These are phyloP conservation scores for Thelaira solivaga DNA, from an alignment of 2,888 invertebrate species.

Conservation along the genomic window DNA sequence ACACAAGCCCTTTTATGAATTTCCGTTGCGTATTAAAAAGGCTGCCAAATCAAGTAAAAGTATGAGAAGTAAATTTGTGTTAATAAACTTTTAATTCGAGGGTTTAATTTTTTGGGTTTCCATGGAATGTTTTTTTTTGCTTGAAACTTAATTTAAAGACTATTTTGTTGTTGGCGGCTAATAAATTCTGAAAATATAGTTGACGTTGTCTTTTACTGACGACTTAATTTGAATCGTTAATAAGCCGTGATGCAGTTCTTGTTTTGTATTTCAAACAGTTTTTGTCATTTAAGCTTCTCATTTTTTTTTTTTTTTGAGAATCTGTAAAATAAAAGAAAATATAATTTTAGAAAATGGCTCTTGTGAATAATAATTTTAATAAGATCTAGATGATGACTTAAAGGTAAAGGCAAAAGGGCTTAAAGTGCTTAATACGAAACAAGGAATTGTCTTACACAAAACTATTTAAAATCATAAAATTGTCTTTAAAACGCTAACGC, in stretches of 20 bases:
- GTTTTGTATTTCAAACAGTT: conserved; percentile 40
- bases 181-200: not conserved
- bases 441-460: too few species aligned
- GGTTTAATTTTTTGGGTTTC: conserved; percentile 12
- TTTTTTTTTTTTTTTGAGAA: not conserved
- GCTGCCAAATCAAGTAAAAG: not conserved
- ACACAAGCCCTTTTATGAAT: conserved; percentile 35
- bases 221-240: conserved; percentile 56
- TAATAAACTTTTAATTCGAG: conserved; percentile 24
- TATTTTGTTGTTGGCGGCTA: not conserved
- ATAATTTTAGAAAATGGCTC: too few species aligned
- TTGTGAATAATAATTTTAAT: too few species aligned
- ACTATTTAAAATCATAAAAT: too few species aligned
- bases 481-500: too few species aligned
- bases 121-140: not conserved
- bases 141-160: conserved; percentile 16
- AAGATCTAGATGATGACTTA: too few species aligned
- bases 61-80: not conserved
- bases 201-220: conserved; percentile 48
- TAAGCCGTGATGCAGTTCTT: conserved; percentile 52
- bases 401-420: too few species aligned
- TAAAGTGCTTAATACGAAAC: too few species aligned
- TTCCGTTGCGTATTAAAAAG: conserved; percentile 48
- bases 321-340: too few species aligned
- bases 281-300: conserved; percentile 1